phyloP scores from a whole-genome alignment of 2,113 vertebrate species.

The Hippopotamus amphibius region DNA sequence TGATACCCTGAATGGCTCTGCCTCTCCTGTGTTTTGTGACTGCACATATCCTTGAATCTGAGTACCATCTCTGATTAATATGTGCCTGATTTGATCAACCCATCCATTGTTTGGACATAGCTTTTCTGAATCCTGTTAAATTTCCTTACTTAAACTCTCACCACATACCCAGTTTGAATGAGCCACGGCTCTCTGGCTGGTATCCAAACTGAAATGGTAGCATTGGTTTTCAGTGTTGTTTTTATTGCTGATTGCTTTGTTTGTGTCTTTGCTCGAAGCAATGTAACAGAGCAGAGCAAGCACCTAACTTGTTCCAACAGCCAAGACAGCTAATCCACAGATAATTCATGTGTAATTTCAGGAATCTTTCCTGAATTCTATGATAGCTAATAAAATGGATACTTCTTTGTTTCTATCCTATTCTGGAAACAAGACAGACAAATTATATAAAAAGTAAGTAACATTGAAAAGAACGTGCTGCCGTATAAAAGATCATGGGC shows the following conservation, averaged over 20 bases:
- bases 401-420: background rate
- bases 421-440: background rate
- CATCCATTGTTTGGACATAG: background rate
- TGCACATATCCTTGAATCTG: background rate
- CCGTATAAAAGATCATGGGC: background rate
- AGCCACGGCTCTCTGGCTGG: background rate
- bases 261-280: background rate
- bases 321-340: background rate
- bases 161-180: background rate
- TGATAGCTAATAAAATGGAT: slow-evolving; percentile 25
- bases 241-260: background rate
- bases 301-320: background rate
- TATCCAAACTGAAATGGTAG: background rate
- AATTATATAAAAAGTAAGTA: background rate
- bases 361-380: background rate
- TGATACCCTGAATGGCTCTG: background rate
- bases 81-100: background rate
- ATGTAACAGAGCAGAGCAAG: background rate
- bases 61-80: background rate
- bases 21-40: background rate
- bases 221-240: background rate
- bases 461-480: background rate
- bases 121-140: background rate
- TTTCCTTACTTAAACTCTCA: background rate
- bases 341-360: background rate